Evolutionary conservation across 2,113 vertebrate species (phyloP), one percentile per base, ranked within the genome.

Genomic region (Myotis lucifugus): DNA sequence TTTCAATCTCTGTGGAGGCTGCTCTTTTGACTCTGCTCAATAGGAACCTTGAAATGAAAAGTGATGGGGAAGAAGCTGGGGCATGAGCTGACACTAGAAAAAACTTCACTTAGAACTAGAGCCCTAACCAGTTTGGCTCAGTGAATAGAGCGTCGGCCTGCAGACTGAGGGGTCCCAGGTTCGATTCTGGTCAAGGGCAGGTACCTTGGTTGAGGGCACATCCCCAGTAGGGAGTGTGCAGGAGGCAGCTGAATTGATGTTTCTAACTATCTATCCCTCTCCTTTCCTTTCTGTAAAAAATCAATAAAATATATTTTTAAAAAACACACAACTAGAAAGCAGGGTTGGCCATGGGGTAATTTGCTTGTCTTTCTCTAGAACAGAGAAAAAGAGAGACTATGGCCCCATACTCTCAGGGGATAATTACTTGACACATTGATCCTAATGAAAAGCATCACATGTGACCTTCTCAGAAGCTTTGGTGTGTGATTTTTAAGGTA

Each of bases 31-130:
- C 94, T 91, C 46, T 88, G 48, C 84, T 93, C 87, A 27, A n/a
- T 82, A 70, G 94, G 66, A 87, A 42, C 67, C 54, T 88, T 61
- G 59, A 90, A 88, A 95, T 94, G n/a, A 96, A 97, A 96, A 95
- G 89, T 37, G 50, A 40, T 40, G 23, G 34, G 87, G 86, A 93
- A 87, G 61, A 79, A 50, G 40, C 70, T 78, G 54, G 76, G 52
- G 74, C 70, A 8, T 81, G 59, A 81, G 23, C 40, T 94, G 70
- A 93, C 92, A 89, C 90, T 21, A 54, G 46, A n/a, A 88, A 91
- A 87, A 29, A 29, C 37, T 81, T 93, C 79, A 59, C 76, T 97
- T 88, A 46, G n/a, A 93, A 85, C 52, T 64, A 37, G 37, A 37
- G 37, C 37, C 37, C 37, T 37, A 37, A 37, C 37, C 4, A 4